Evolutionary conservation across 2,888 invertebrate species (phyloP).

Genomic region (Pyrgus malvae): DNA sequence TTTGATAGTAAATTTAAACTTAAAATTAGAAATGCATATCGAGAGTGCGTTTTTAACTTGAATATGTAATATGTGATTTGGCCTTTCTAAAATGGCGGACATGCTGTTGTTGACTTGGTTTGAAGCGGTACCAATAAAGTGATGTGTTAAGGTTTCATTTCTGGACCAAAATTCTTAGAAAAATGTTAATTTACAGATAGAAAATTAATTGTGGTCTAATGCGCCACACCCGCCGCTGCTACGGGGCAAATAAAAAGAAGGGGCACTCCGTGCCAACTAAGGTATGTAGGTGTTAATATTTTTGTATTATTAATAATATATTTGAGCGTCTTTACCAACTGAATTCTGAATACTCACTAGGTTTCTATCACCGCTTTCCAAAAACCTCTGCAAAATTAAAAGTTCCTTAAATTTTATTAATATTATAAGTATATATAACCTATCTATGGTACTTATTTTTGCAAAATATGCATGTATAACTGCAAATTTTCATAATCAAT

Average conservation of each 20-base stretch:
- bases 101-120: constrained; percentile 5
- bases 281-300: constrained; percentile 6
- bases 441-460: no score
- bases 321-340: no score
- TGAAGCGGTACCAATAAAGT: not conserved
- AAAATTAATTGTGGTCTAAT: constrained; percentile 2
- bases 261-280: constrained; percentile 16
- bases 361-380: no score
- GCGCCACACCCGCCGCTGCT: constrained; percentile 10
- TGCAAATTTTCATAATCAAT: no score
- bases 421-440: no score
- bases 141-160: not conserved
- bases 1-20: not conserved
- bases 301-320: no score
- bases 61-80: constrained; percentile 5
- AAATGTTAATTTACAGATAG: constrained; percentile 8
- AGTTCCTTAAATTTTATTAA: no score
- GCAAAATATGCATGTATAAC: no score
- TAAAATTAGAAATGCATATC: not conserved
- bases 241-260: constrained; percentile 15
- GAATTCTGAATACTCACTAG: no score
- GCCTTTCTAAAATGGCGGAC: constrained; percentile 46
- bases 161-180: not conserved
- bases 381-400: no score
- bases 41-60: not conserved